These are phyloP conservation scores for Drosophila tsacasi DNA, from an alignment of 1,140 invertebrate species.

Conservation along the genomic window DNA sequence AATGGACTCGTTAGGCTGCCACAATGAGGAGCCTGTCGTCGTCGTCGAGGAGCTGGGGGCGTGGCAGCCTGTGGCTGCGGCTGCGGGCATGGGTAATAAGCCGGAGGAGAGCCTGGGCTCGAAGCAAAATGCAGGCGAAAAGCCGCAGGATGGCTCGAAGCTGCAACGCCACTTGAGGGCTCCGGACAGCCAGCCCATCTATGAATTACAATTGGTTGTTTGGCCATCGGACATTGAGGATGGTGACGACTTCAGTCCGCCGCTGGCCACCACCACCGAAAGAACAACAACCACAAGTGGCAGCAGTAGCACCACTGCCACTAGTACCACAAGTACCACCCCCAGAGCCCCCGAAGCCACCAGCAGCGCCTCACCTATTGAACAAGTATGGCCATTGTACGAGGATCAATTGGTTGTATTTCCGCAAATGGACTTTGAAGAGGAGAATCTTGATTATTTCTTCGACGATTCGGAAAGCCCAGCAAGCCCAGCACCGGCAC, in stretches of 20 bases:
- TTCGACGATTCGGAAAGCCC: conserved; percentile 54
- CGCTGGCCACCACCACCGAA: conserved; percentile 30
- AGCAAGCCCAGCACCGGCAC: conserved; percentile 15
- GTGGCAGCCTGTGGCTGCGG: background rate
- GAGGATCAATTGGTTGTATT: conserved; percentile 82
- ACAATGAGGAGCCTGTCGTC: conserved; percentile 36
- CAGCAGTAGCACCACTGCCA: background rate
- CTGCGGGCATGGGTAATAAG: conserved; percentile 50
- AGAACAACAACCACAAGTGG: conserved; percentile 22
- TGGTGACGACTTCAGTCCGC: conserved; percentile 47
- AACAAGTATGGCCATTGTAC: conserved; percentile 63
- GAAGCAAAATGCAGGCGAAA: conserved; percentile 17
- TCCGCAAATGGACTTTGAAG: conserved; percentile 80
- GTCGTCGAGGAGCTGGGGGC: conserved; percentile 3
- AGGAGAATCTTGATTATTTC: conserved; percentile 82
- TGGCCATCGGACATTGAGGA: conserved; percentile 74
- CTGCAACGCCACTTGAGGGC: conserved; percentile 57
- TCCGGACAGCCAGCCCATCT: conserved; percentile 68
- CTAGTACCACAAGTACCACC: conserved; percentile 9
- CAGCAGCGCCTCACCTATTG: conserved; percentile 21
- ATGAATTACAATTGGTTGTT: conserved; percentile 83
- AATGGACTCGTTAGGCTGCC: conserved; percentile 78
- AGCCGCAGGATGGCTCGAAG: conserved; percentile 3
- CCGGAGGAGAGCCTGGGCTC: conserved; percentile 16
- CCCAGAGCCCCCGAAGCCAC: background rate